Evolutionary conservation across 2,888 invertebrate species (phyloP).

Genomic region (Uloborus plumipes): DNA sequence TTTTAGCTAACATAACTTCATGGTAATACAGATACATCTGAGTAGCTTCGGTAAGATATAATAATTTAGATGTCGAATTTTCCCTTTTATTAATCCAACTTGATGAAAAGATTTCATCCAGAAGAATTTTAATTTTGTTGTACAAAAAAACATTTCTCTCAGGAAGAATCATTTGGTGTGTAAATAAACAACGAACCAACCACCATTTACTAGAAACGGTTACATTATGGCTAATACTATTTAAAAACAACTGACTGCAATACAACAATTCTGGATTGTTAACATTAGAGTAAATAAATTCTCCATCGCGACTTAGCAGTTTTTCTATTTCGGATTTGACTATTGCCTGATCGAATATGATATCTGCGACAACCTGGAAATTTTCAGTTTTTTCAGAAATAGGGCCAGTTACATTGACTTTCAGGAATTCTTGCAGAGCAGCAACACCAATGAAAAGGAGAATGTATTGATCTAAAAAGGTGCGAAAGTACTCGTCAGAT

Average conservation of each 20-base stretch:
- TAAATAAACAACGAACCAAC: slow-evolving; percentile 80
- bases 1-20: slow-evolving; percentile 80
- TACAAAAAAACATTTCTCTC: slow-evolving; percentile 77
- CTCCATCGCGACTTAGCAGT: slow-evolving; percentile 69
- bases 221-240: slow-evolving; percentile 60
- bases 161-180: slow-evolving; percentile 84
- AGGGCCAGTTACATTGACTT: slow-evolving; percentile 87
- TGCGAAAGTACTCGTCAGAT: neutral
- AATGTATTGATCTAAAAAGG: slow-evolving; percentile 14
- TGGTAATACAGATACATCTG: slow-evolving; percentile 82
- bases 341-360: slow-evolving; percentile 2
- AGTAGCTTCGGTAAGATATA: slow-evolving; percentile 76
- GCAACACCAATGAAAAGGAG: slow-evolving; percentile 75
- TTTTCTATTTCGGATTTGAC: slow-evolving; percentile 45
- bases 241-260: slow-evolving; percentile 69
- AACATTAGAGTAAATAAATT: slow-evolving; percentile 68
- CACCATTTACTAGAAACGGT: slow-evolving; percentile 78
- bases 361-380: slow-evolving; percentile 25
- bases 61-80: slow-evolving; percentile 68
- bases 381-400: slow-evolving; percentile 43
- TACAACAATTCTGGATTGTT: slow-evolving; percentile 73
- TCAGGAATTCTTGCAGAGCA: slow-evolving; percentile 81
- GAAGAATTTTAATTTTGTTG: slow-evolving; percentile 67
- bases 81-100: slow-evolving; percentile 13
- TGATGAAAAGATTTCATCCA: slow-evolving; percentile 61